Evolutionary conservation across 1,140 invertebrate genomes (phyloP).

Genomic region (Sinonovacula constricta): DNA sequence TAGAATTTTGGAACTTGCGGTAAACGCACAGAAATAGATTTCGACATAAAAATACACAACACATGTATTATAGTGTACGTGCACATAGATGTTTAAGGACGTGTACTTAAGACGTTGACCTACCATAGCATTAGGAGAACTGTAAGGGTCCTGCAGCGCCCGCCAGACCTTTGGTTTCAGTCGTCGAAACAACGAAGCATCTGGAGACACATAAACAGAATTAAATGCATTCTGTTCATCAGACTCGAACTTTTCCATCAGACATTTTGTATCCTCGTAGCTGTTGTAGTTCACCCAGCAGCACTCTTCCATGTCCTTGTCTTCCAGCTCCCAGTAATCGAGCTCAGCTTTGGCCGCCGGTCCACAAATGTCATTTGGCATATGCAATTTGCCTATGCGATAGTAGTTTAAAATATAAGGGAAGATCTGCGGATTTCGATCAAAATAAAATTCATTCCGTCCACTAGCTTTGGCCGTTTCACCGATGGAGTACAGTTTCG

Average conservation of each 20-base stretch:
- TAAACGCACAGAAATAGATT: too few relatives aligned
- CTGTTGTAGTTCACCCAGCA: slow-evolving; percentile 57
- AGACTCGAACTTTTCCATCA: slow-evolving; percentile 52
- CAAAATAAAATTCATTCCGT: slow-evolving; percentile 95
- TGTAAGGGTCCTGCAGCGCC: slow-evolving; percentile 49
- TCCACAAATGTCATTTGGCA: slow-evolving; percentile 98
- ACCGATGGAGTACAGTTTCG: slow-evolving; percentile 26
- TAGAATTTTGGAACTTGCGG: too few relatives aligned
- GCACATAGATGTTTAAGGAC: too few relatives aligned
- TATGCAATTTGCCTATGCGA: slow-evolving; percentile 98
- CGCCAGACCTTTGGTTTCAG: slow-evolving; percentile 58
- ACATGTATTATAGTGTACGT: too few relatives aligned
- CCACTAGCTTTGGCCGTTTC: slow-evolving; percentile 44
- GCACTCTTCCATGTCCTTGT: slow-evolving; percentile 59
- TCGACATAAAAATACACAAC: too few relatives aligned
- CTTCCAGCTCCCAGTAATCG: slow-evolving; percentile 85
- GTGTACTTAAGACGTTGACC: too few relatives aligned
- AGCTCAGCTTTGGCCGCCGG: slow-evolving; percentile 99
- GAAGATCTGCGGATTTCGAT: slow-evolving; percentile 98
- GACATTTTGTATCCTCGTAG: slow-evolving; percentile 53
- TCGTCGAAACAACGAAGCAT: slow-evolving; percentile 63
- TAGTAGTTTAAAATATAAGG: slow-evolving; percentile 99
- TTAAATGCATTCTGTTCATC: slow-evolving; percentile 43
- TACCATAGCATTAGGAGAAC: slow-evolving; percentile 44
- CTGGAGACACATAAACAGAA: slow-evolving; percentile 58